Conservation (phyloP, 2,113 vertebrate species). For the Nicator chloris region DNA sequence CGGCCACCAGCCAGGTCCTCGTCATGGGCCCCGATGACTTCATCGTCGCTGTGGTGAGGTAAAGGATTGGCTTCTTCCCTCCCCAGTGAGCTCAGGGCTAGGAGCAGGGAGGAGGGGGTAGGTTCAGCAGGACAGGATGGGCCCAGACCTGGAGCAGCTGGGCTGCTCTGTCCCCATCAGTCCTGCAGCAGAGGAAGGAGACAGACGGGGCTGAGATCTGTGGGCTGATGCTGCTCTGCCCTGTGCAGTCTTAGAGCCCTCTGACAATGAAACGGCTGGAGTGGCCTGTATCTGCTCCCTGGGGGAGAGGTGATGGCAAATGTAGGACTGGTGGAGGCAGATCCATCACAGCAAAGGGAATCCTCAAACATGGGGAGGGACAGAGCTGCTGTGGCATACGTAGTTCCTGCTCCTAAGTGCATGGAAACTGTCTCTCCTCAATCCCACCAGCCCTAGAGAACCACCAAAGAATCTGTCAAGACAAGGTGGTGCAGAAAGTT, state of each 20-base stretch:
- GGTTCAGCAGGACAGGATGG: not conserved
- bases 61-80: not conserved
- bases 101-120: not conserved
- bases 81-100: not conserved
- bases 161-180: not conserved
- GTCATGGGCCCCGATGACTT: slow-evolving; percentile 95
- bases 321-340: not conserved
- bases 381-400: fast-evolving
- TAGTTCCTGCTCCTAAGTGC: not conserved
- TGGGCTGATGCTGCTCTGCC: not conserved
- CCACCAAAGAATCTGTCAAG: not conserved
- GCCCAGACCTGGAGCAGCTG: not conserved
- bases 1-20: slow-evolving; percentile 86
- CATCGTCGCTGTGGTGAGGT: slow-evolving; percentile 94
- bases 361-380: not conserved
- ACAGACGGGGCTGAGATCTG: not conserved
- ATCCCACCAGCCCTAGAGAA: not conserved
- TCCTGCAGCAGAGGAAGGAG: not conserved
- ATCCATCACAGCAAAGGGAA: not conserved
- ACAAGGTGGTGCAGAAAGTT: not conserved
- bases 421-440: not conserved
- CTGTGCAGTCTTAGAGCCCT: not conserved
- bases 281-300: not conserved
- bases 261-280: not conserved
- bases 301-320: not conserved